Evolutionary conservation across 92 coral and sea anemone genomes (phyloP).

Genomic region (Zoanthus sansibaricus): DNA sequence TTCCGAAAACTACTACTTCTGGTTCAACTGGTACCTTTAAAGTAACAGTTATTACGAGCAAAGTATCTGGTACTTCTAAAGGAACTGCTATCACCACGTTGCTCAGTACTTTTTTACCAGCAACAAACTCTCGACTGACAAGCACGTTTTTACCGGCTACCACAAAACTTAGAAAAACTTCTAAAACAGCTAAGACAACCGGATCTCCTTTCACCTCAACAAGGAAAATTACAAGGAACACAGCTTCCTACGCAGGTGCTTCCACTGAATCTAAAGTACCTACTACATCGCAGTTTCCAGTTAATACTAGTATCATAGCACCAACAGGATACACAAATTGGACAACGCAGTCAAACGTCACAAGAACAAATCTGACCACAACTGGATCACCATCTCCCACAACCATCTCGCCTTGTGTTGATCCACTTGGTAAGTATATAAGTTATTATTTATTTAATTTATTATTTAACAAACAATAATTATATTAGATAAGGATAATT

Average conservation of each 20-base stretch:
- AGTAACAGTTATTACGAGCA: neutral
- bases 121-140: neutral
- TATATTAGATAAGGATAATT: neutral
- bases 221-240: neutral
- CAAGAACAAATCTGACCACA: neutral
- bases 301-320: neutral
- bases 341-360: slow-evolving; percentile 7
- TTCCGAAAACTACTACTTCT: slow-evolving; percentile 20
- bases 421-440: slow-evolving; percentile 22
- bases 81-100: neutral
- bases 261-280: neutral
- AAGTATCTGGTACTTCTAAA: neutral
- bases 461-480: neutral
- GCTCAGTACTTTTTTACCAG: neutral
- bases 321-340: neutral
- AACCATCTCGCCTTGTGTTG: slow-evolving; percentile 1
- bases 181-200: neutral
- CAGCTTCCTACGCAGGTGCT: neutral
- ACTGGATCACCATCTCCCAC: slow-evolving; percentile 13
- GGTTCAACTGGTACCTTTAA: slow-evolving; percentile 18
- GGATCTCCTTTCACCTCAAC: neutral
- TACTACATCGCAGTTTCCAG: neutral
- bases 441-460: neutral
- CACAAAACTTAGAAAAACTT: neutral
- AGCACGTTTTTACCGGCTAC: neutral